Evolutionary conservation across 2,888 invertebrate genomes (phyloP), one percentile per base, ranked within the genome.

Genomic region (Cecidostiba fungosa): DNA sequence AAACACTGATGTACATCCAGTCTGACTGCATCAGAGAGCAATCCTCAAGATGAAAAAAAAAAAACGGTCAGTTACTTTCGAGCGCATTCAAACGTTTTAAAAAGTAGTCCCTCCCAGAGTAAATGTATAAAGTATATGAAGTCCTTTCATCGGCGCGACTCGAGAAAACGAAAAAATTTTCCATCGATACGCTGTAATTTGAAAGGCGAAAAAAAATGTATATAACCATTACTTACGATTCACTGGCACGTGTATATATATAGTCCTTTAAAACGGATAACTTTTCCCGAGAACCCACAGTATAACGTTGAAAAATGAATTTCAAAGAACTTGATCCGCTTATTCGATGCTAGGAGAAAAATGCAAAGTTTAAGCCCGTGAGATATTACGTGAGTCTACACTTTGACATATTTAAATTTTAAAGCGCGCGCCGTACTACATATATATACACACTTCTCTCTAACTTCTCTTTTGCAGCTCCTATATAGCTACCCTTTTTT

Each of bases 381-480:
- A 69, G 29, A 69, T 79, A 77, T 66, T 62, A 50, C 66, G 32
- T 5, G 32, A 79, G 19, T 47, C 26, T 69, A 12, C n/a, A 26
- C 66, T 79, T 70, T 79, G 70, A 79, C 43, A 79, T 70, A 79
- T 78, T 79, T 70, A 79, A 70, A 79, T 32, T 50, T 70, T 70
- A 79, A 79, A 70, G n/a, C 54, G 23, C 8, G n/a, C 66, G 26
- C 62, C 43, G 26, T 26, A 69, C 66, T n/a, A n/a, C 10, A n/a
- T n/a, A 59, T n/a, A n/a, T 4, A n/a, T n/a, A 59, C 54, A 6
- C n/a, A 19, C 16, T n/a, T n/a, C n/a, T 19, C 50, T n/a, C n/a
- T n/a, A 50, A 19, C 50, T 50, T n/a, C 54, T 8, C 6, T 1
- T 66, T 19, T 36, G n/a, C 32, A 14, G n/a, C 70, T 70, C 10